Evolutionary conservation across 2,888 invertebrate species (phyloP), one percentile per base, ranked within the genome.

Genomic region (Fragum whitleyi): DNA sequence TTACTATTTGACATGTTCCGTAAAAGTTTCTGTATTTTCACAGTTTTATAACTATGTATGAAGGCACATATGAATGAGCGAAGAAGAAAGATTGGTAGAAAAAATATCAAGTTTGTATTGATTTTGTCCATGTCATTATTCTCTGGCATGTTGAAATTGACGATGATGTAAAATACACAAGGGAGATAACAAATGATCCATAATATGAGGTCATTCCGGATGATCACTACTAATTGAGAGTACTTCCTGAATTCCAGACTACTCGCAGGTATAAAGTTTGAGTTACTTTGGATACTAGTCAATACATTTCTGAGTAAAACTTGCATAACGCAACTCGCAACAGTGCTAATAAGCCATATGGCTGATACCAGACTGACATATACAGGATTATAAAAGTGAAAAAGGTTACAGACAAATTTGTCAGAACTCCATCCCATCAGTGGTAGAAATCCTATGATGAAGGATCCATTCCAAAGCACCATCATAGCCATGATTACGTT

Each of bases 381-480:
- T 6, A 65, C 61, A 61, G 81, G 74, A 23, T 81, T 82, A 74
- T 89, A 90, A 70, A 86, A 92, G 47, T 61, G 39, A 74, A 89
- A 89, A 70, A 90, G 87, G 9, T 80, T 70, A 61, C 87, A 86
- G 0, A 77, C 78, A 62, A 81, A 81, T 19, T 81, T 78, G 23
- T 77, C 67, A 3, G 67, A 21, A 62, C 85, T 86, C 91, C 90
- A 92, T 7, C 90, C 90, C 79, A 91, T 89, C 55, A 89, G 88
- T 0, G 92, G 92, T n/a, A 89, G 74, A 77, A 92, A 92, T 1
- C 92, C 92, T 7, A 91, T 61, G 9, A 92, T 85, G 68, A 92
- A 92, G 19, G 92, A 87, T 9, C 81, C 70, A 70, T 92, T 92
- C 92, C 92, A 92, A 36, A 91, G 59, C 7, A 92, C 76, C 72